Evolutionary conservation across 2,888 invertebrate genomes (phyloP).

Genomic region (Halocaridina rubra): DNA sequence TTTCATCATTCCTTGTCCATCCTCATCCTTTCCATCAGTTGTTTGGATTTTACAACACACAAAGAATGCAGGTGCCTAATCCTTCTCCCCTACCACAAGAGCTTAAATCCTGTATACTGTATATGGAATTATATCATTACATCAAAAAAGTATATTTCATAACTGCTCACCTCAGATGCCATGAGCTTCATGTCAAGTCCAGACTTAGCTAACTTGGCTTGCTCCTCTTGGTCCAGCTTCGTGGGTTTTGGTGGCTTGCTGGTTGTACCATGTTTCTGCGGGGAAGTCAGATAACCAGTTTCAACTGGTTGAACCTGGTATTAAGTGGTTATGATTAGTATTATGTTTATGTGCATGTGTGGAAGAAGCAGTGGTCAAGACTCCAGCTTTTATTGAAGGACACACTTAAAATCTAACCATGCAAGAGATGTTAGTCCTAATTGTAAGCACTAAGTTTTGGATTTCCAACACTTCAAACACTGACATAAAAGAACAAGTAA

Average conservation of each 20-base stretch:
- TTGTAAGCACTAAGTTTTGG: not conserved
- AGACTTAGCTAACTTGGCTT: constrained; percentile 96
- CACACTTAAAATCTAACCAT: not conserved
- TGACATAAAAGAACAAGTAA: not conserved
- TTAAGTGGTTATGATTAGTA: constrained; percentile 45
- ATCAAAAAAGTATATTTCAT: not conserved
- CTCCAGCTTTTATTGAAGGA: not conserved
- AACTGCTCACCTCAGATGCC: constrained; percentile 82
- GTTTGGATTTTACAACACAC: too few relatives aligned
- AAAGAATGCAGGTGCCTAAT: too few relatives aligned
- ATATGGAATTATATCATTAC: too few relatives aligned
- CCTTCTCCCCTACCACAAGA: too few relatives aligned
- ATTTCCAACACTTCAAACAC: not conserved
- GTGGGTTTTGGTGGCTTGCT: constrained; percentile 92
- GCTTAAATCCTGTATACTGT: too few relatives aligned
- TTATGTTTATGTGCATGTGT: too few relatives aligned
- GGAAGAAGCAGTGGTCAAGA: not conserved
- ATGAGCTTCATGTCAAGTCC: constrained; percentile 97
- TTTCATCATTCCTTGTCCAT: too few relatives aligned
- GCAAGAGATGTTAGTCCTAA: constrained; percentile 3
- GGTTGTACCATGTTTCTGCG: constrained; percentile 95
- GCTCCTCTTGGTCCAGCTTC: constrained; percentile 91
- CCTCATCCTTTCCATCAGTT: too few relatives aligned
- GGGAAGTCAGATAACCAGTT: constrained; percentile 60
- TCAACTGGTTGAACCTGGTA: constrained; percentile 52